Conservation (phyloP, 1,140 invertebrate species). For the Drosophila nigrodunni region DNA sequence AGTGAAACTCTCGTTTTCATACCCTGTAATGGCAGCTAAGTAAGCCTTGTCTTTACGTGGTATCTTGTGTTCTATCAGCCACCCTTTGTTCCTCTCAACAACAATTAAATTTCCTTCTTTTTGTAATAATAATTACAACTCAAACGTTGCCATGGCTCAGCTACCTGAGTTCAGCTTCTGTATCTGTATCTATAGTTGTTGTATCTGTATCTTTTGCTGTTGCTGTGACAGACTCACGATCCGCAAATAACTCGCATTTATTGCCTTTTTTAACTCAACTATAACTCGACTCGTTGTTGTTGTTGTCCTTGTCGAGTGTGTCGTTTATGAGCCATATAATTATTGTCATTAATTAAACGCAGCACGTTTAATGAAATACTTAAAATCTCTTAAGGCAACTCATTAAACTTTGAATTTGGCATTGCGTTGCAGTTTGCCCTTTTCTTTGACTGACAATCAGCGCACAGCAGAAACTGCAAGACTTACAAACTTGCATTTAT, state of each 20-base stretch:
- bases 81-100: constrained; percentile 30
- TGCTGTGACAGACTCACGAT: constrained; percentile 4
- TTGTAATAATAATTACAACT: constrained; percentile 53
- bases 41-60: not conserved
- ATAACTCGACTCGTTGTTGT: constrained; percentile 26
- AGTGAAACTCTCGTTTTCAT: constrained; percentile 3
- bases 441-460: too few species aligned
- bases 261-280: constrained; percentile 14
- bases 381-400: not conserved
- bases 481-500: too few species aligned
- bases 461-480: too few species aligned
- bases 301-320: constrained; percentile 30
- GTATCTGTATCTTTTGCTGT: not conserved
- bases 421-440: too few species aligned
- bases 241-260: constrained; percentile 12
- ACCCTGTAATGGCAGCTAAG: constrained; percentile 2
- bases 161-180: not conserved
- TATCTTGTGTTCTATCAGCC: not conserved
- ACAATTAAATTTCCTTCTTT: constrained; percentile 57
- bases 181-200: not conserved
- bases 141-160: constrained; percentile 33
- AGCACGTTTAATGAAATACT: constrained; percentile 26
- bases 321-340: constrained; percentile 53
- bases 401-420: constrained; percentile 2
- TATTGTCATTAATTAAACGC: constrained; percentile 70